phyloP scores from a whole-genome alignment of 2,888 invertebrate genomes.

The Lithosia quadra region DNA sequence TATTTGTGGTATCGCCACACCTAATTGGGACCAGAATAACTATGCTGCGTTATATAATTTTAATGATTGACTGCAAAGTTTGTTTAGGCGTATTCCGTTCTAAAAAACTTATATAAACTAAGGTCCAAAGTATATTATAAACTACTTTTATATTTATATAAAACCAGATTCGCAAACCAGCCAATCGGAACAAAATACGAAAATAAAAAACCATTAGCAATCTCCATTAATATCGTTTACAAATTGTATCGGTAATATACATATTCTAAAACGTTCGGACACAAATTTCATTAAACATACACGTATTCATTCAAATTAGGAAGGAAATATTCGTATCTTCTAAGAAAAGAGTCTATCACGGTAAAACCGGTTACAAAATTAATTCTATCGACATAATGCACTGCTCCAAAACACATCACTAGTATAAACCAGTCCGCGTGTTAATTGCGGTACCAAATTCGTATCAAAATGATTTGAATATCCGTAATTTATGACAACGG shows the following conservation, averaged over 20 bases:
- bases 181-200: background rate
- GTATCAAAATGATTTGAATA: conserved; percentile 85
- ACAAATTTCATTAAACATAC: conserved; percentile 1
- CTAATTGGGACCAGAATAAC: no score
- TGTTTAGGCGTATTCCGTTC: background rate
- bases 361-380: background rate
- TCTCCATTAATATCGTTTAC: background rate
- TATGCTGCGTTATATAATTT: background rate
- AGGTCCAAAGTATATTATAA: background rate
- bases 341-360: background rate
- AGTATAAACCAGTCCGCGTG: conserved; percentile 79
- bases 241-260: conserved; percentile 16
- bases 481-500: conserved; percentile 82
- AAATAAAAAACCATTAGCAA: background rate
- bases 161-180: background rate
- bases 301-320: background rate
- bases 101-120: background rate
- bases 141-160: background rate
- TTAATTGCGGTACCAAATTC: conserved; percentile 86
- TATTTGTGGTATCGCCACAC: no score
- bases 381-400: conserved; percentile 42
- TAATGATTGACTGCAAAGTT: background rate
- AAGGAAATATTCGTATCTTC: background rate
- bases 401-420: conserved; percentile 61
- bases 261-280: conserved; percentile 4